These are phyloP conservation scores for Drosophila aff. DNA, from an alignment of 1,140 invertebrate species.

Conservation along the genomic window DNA sequence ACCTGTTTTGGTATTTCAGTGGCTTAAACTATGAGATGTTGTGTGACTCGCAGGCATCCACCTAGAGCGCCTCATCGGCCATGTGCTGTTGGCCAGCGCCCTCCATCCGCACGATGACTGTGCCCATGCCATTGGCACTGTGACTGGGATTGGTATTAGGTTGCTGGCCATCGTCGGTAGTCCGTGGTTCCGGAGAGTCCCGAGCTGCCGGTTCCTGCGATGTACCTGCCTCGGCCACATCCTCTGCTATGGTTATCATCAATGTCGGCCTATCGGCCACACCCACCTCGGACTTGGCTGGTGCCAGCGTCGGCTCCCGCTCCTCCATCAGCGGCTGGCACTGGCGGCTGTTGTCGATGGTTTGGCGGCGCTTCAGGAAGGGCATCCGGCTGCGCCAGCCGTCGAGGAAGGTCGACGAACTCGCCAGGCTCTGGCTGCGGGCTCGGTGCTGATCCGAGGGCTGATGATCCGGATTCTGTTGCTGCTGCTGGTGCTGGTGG, in stretches of 20 bases:
- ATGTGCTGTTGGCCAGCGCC: conserved; percentile 54
- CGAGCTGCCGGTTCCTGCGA: conserved; percentile 15
- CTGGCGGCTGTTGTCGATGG: conserved; percentile 73
- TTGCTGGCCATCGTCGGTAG: neutral
- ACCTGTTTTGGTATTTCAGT: conserved; percentile 43
- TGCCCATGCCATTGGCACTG: conserved; percentile 32
- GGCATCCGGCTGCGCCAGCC: conserved; percentile 72
- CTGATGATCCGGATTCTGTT: conserved; percentile 19
- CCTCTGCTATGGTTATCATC: conserved; percentile 73
- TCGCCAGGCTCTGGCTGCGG: conserved; percentile 65
- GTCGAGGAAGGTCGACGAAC: conserved; percentile 52
- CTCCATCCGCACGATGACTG: conserved; percentile 71
- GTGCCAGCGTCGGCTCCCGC: conserved; percentile 31
- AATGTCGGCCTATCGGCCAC: conserved; percentile 36
- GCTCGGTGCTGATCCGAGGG: conserved; percentile 33
- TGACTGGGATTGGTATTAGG: neutral
- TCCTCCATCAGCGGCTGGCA: conserved; percentile 82
- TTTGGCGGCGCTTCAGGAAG: conserved; percentile 70
- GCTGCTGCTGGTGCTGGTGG: conserved; percentile 41
- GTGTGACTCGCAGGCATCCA: conserved; percentile 39
- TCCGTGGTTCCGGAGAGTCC: neutral
- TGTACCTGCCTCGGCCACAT: conserved; percentile 43
- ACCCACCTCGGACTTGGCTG: conserved; percentile 3
- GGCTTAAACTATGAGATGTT: conserved; percentile 76
- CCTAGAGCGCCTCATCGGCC: conserved; percentile 80